Evolutionary conservation across 2,797 vertebrate genomes (phyloP).

Genomic region (Hippopotamyrus pictus): DNA sequence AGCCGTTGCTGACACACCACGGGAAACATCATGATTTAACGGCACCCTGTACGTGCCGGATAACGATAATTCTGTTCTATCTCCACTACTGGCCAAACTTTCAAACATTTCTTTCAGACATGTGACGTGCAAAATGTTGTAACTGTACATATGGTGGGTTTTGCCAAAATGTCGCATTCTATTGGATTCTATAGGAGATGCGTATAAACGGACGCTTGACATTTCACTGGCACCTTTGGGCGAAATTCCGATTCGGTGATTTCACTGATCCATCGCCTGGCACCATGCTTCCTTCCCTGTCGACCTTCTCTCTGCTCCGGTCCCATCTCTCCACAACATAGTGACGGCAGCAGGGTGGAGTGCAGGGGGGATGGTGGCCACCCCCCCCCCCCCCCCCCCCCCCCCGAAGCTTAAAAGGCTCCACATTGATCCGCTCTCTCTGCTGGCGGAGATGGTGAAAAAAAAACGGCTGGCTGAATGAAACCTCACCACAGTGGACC

Average conservation of each 20-base stretch:
- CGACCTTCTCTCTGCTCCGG: neutral
- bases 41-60: neutral
- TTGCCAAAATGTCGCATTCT: neutral
- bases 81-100: neutral
- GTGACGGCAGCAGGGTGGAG: neutral
- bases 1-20: neutral
- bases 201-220: neutral
- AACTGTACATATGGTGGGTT: neutral
- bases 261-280: neutral
- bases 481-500: neutral
- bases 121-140: neutral
- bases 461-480: neutral
- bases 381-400: neutral
- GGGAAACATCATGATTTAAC: neutral
- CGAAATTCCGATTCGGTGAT: neutral
- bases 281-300: neutral
- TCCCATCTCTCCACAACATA: neutral
- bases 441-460: neutral
- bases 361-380: neutral
- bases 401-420: neutral
- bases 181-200: neutral
- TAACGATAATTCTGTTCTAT: neutral
- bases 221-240: neutral
- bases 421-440: neutral
- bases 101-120: neutral